These are phyloP conservation scores for Diorhabda sublineata DNA, from an alignment of 1,140 invertebrate species.

Conservation along the genomic window DNA sequence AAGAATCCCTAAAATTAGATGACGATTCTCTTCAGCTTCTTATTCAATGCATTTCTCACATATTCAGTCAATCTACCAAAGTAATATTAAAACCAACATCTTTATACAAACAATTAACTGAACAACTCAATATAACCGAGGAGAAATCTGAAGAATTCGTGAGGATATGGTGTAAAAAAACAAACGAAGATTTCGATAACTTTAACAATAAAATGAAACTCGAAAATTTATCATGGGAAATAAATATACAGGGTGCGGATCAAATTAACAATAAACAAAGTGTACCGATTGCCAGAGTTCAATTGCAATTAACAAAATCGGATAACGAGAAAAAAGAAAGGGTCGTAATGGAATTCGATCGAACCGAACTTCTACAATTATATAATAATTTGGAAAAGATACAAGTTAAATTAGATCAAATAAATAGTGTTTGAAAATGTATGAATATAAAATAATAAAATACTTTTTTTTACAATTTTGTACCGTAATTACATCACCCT, in stretches of 20 bases:
- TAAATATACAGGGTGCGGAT: conserved; percentile 37
- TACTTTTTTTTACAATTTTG: not conserved
- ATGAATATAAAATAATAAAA: not conserved
- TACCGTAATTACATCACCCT: no score
- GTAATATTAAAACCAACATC: conserved; percentile 41
- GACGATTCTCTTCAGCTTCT: conserved; percentile 32
- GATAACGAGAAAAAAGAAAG: conserved; percentile 28
- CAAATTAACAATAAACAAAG: conserved; percentile 27
- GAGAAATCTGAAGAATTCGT: conserved; percentile 43
- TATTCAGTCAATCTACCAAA: conserved; percentile 38
- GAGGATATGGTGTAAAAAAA: conserved; percentile 37
- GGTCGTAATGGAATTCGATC: conserved; percentile 34
- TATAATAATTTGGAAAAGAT: conserved; percentile 42
- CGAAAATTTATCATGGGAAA: conserved; percentile 37
- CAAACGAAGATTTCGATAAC: conserved; percentile 37
- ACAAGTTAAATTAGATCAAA: conserved; percentile 40
- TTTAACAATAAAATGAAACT: conserved; percentile 37
- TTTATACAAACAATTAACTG: conserved; percentile 37
- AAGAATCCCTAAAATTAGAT: conserved; percentile 31
- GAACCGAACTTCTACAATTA: conserved; percentile 35
- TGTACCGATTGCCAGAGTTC: conserved; percentile 29
- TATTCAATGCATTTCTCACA: conserved; percentile 36
- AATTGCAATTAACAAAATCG: conserved; percentile 35
- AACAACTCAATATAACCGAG: conserved; percentile 31
- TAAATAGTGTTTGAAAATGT: conserved; percentile 19